phyloP scores from a whole-genome alignment of 2,888 invertebrate species.

The Scotopteryx bipunctaria region DNA sequence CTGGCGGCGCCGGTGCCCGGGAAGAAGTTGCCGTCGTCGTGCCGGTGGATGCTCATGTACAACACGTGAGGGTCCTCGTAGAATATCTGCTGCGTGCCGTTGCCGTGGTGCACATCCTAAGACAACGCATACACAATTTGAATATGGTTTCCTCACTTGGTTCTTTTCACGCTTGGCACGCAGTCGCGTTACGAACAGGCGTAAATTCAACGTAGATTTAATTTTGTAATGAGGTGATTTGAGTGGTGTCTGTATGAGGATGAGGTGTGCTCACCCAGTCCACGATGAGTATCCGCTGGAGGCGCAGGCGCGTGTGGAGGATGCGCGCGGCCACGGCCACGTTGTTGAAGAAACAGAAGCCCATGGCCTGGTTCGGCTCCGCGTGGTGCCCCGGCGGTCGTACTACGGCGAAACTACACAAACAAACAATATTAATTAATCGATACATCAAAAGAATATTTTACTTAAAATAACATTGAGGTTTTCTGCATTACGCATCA shows the following conservation, averaged over 20 bases:
- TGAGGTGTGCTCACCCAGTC: conserved; percentile 90
- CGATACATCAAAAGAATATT: no score
- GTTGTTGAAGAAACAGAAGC: conserved; percentile 99
- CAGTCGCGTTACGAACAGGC: no score
- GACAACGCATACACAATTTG: no score
- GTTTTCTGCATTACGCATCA: no score
- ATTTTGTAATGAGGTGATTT: no score
- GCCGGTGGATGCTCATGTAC: conserved; percentile 98
- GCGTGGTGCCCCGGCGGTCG: conserved; percentile 98
- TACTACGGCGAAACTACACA: conserved; percentile 96
- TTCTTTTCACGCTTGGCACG: no score
- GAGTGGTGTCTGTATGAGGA: no score
- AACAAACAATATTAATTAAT: no score
- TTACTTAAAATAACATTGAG: no score
- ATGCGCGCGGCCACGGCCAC: conserved; percentile 97
- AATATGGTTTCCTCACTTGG: no score
- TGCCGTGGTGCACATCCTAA: conserved; percentile 98
- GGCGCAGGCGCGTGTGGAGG: conserved; percentile 91
- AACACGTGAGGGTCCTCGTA: conserved; percentile 97
- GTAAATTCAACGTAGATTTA: no score
- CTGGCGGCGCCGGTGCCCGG: conserved; percentile 99
- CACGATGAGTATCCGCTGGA: conserved; percentile 96
- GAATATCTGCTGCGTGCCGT: conserved; percentile 99
- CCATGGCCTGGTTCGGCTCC: conserved; percentile 98
- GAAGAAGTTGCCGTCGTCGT: conserved; percentile 99